Base-by-base conservation (phyloP, 2,888 invertebrate species). In the Coronaproctus castanopsis region DNA sequence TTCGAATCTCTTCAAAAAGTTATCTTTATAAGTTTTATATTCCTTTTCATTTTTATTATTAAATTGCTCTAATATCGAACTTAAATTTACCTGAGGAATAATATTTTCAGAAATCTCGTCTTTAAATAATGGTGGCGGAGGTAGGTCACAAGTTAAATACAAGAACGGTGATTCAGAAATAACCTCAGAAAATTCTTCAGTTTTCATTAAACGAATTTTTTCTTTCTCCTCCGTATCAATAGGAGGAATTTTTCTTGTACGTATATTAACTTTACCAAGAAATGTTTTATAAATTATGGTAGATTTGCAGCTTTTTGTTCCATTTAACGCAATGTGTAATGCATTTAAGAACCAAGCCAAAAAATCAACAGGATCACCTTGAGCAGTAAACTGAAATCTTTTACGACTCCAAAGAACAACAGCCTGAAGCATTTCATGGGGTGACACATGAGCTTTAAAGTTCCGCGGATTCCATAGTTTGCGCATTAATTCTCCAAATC, bases 341-440 rank as follows among this genome's bases (percentile, higher is more conserved):
- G 95, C 89, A 72, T 98, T 98, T 53, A 99, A 75, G 70, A 99
- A 90, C 97, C 98, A 99, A 0, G 93, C 95, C 60, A 99, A 75
- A 71, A 98, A 98, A 69, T 96, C 93, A 61, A 97, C 87, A 0
- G 97, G 93, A 76, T 99, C 97, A 67, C 91, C 95, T 77, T 97
- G 98, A 69, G 93, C 85, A 1, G 95, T 99, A 70, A 99, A 96
- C 74, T 99, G 97, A 71, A 97, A 99, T 65, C 83, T 81, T 71
- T 97, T 95, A 72, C 88, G 87, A 69, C 96, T 91, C 88, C 93
- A 92, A 63, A 97, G 75, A 2, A 98, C 92, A 22, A 96, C 91
- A 54, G 98, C 92, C 70, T 99, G 99, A 22, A 99, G 75, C 97
- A 99, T 99, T 78, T 99, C 98, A 71, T 99, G 99, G 0, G 99